Percentiles rank a stretch among this genome's conserved stretches.
phyloP scores from a whole-genome alignment of 37 sponge, comb jelly and placozoan species.

The Ianthella basta region DNA sequence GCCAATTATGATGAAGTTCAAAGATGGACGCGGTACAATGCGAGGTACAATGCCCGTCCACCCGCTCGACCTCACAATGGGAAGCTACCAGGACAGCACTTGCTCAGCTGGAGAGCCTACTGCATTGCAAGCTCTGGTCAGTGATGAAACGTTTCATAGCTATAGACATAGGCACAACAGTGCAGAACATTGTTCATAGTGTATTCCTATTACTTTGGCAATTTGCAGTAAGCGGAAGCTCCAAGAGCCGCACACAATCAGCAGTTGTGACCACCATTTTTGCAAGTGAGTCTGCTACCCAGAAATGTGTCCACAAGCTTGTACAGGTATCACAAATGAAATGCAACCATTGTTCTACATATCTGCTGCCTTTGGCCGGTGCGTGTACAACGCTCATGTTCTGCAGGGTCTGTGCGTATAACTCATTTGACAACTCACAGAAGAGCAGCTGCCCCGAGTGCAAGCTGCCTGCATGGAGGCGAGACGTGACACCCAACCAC shows the following conservation, averaged over 20 bases:
- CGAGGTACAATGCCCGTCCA: too few relatives aligned
- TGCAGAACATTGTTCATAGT: neutral
- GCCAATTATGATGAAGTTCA: constrained; percentile 1
- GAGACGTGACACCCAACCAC: constrained; percentile 42
- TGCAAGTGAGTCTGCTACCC: constrained; percentile 37
- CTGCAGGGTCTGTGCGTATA: constrained; percentile 12
- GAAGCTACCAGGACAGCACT: constrained; percentile 17
- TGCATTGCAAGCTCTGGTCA: constrained; percentile 27
- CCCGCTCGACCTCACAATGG: neutral
- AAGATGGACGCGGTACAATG: neutral
- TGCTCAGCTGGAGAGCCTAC: constrained; percentile 9
- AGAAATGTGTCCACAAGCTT: too few relatives aligned
- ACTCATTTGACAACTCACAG: neutral
- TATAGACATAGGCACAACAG: neutral
- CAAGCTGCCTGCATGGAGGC: constrained; percentile 52
- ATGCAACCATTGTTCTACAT: too few relatives aligned
- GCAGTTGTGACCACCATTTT: constrained; percentile 53
- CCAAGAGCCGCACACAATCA: constrained; percentile 37
- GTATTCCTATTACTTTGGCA: neutral
- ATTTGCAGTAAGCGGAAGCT: neutral
- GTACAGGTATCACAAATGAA: too few relatives aligned
- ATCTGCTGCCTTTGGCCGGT: too few relatives aligned
- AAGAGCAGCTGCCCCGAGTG: constrained; percentile 44
- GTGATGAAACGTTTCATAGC: too few relatives aligned
- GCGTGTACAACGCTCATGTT: neutral